Base-by-base conservation (phyloP, 1,140 invertebrate genomes). In the Cyclargus thomasi region DNA sequence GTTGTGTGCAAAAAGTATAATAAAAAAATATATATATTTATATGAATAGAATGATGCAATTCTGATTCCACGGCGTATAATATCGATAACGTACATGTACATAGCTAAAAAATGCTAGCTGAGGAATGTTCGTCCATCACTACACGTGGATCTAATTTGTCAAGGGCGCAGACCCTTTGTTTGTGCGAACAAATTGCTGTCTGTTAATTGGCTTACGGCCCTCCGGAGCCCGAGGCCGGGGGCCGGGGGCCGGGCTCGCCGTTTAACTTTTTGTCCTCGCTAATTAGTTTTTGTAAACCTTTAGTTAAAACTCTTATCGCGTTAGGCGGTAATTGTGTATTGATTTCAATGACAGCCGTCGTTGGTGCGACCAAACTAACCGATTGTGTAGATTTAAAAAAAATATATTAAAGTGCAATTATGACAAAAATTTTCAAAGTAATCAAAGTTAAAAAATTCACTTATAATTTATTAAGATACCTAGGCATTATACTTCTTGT, bases 171-270 rank as follows among this genome's bases (percentile, higher is more conserved):
- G 76, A 72, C 74, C 77, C 84, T 84, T 87, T 87, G 83, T 85
- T 87, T 87, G 80, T 73, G 76, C 76, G 77, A 78, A 83, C 78
- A 87, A 87, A 87, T 86, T 87, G 85, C 78, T 83, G 76, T 77
- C 75, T 72, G 74, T 78, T 87, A 87, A 87, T 87, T 85, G 83
- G 85, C 83, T 87, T 83, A 83, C 74, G 73, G 73, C 69, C 74
- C 78, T 76, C 74, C 17, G 36, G 70, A 73, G 67, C 67, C 55
- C 47, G 39, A 11, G 21, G 63, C 62, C 55, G 67, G 63, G 71
- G 63, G 65, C 67, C 8, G 21, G 63, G 53, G 57, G 64, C 23
- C 17, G 22, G 23, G 7, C 22, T n/a, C 53, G 53, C n/a, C 55
- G 55, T 21, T 59, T 59, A 59, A 59, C 55, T 59, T 59, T 59